phyloP scores from a whole-genome alignment of 2,888 invertebrate genomes.

The Meiosimyza decipiens region DNA sequence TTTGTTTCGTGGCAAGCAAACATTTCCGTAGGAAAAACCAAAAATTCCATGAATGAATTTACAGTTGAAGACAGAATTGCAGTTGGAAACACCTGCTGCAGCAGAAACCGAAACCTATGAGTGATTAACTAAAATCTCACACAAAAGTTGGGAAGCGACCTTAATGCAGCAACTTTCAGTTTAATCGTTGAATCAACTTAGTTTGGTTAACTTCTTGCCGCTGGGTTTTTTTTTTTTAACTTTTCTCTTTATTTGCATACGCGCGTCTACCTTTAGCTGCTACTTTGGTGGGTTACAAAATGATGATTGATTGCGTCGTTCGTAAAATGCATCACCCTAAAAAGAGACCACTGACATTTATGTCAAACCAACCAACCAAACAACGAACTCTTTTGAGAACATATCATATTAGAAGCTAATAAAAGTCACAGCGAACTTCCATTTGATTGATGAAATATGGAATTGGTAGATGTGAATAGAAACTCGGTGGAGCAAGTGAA shows the following conservation, averaged over 20 bases:
- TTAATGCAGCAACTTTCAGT: slow-evolving; percentile 5
- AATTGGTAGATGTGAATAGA: slow-evolving; percentile 1
- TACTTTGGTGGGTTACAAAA: not conserved
- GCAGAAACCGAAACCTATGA: not conserved
- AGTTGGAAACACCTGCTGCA: not conserved
- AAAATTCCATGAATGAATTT: not conserved
- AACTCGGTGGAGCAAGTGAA: no score
- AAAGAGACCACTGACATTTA: slow-evolving; percentile 14
- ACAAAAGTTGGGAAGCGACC: no score
- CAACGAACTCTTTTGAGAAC: not conserved
- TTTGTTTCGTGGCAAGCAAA: slow-evolving; percentile 48
- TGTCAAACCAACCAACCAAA: not conserved
- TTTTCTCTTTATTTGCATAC: not conserved
- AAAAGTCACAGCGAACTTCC: slow-evolving; percentile 35
- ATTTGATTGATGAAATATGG: slow-evolving; percentile 27
- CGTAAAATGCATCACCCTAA: slow-evolving; percentile 17
- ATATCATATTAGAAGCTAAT: slow-evolving; percentile 35
- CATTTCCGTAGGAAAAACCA: not conserved
- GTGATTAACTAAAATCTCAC: not conserved
- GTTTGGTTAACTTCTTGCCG: not conserved
- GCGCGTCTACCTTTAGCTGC: slow-evolving; percentile 20
- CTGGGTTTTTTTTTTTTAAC: slow-evolving; percentile 43
- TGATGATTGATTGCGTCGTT: slow-evolving; percentile 22
- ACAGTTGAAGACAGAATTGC: not conserved
- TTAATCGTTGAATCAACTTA: not conserved